phyloP scores from a whole-genome alignment of 1,140 invertebrate genomes.

The Pachyrhynchus sulphureomaculatus region DNA sequence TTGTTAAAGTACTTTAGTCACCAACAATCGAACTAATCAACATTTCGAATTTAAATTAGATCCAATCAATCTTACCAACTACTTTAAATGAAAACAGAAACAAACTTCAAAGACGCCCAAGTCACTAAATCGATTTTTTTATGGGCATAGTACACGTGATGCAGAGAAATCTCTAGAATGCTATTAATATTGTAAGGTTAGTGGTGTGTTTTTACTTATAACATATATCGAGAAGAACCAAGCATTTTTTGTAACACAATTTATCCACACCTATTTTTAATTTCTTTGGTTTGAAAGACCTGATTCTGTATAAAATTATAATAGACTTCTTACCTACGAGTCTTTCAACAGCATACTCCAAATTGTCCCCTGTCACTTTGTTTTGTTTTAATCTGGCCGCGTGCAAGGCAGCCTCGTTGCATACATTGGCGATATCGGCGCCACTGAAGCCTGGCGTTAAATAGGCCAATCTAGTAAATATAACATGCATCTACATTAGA shows the following conservation, averaged over 20 bases:
- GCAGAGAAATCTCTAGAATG: no score
- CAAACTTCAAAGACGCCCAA: no score
- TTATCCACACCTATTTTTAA: no score
- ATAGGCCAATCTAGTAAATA: slow-evolving; percentile 62
- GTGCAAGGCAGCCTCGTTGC: slow-evolving; percentile 91
- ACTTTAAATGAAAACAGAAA: no score
- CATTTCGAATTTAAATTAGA: not conserved
- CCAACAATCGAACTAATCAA: no score
- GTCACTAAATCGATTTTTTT: no score
- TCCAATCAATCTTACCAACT: no score
- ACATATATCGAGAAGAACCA: no score
- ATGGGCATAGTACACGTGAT: no score
- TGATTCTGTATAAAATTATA: not conserved
- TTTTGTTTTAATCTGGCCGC: slow-evolving; percentile 76
- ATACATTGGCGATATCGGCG: slow-evolving; percentile 93
- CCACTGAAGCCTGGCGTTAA: slow-evolving; percentile 81
- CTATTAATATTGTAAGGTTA: no score
- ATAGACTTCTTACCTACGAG: slow-evolving; percentile 58
- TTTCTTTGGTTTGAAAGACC: not conserved
- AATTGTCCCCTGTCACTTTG: slow-evolving; percentile 65
- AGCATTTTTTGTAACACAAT: no score
- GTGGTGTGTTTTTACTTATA: no score
- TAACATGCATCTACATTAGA: not conserved
- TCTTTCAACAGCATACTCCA: slow-evolving; percentile 88
- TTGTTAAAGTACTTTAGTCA: not conserved